These are phyloP conservation scores for Embiotoca jacksoni DNA, from an alignment of 2,113 vertebrate species.

Conservation along the genomic window DNA sequence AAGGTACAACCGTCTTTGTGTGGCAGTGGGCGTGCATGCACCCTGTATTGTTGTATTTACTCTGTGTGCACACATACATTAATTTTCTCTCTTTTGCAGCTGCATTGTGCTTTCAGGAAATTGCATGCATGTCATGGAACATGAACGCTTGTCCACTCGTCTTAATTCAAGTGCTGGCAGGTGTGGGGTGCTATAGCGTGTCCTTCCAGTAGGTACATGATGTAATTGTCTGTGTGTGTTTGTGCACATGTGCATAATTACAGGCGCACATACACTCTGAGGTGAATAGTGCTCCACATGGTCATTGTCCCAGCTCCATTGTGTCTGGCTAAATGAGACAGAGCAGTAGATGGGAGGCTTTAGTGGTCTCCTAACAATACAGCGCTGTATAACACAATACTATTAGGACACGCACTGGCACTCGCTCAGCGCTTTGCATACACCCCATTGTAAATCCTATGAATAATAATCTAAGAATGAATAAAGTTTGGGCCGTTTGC, in stretches of 20 bases:
- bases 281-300: conserved; percentile 42
- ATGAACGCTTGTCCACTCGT: neutral
- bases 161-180: conserved; percentile 40
- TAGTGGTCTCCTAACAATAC: conserved; percentile 69
- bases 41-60: neutral
- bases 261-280: conserved; percentile 16
- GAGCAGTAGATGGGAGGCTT: conserved; percentile 57
- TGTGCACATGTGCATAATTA: conserved; percentile 10
- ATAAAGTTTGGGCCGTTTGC: conserved; percentile 50
- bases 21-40: neutral
- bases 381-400: conserved; percentile 58
- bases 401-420: conserved; percentile 58
- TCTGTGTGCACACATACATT: neutral
- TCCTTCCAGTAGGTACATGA: conserved; percentile 4
- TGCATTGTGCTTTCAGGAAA: conserved; percentile 3
- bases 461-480: conserved; percentile 72
- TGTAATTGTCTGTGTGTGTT: conserved; percentile 13
- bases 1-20: neutral
- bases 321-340: conserved; percentile 66
- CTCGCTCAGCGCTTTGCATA: conserved; percentile 46
- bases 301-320: conserved; percentile 54
- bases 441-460: conserved; percentile 62
- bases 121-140: conserved; percentile 11
- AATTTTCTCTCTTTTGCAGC: neutral
- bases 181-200: conserved; percentile 16